Evolutionary conservation across 1,140 invertebrate genomes (phyloP), one percentile per base, ranked within the genome.

Genomic region (Battus philenor): DNA sequence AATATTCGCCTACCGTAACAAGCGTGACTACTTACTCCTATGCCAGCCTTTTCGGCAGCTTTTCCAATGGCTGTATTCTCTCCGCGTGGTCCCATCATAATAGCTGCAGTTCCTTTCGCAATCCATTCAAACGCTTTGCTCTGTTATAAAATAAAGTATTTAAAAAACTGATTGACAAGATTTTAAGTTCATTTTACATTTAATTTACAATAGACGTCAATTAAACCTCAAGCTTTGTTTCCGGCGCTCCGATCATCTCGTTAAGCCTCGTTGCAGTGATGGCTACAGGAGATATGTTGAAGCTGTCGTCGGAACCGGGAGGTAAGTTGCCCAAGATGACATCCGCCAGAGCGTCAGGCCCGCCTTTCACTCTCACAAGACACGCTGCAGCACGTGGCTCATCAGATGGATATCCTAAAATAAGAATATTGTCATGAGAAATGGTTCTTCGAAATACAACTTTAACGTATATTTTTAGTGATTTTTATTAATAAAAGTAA

Each of bases 51-150:
- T 8, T 64, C 47, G 5, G 76, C 76, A 2, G 65, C 54, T 29
- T 84, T 84, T 0, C 80, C 80, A n/a, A 81, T 65, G 1, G 80
- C 80, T 0, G 67, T 59, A 46, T 76, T 78, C 39, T 84, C 75
- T 0, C 77, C 80, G 3, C 80, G 59, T 0, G 80, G 74, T 0
- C 80, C 80, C 65, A 71, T 65, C 60, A 84, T 45, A 4, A 84
- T 73, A 8, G 75, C 74, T 0, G 77, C 80, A 0, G 75, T 75
- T 15, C 69, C 68, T 22, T 76, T 81, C 0, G 57, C 58, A 9
- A 84, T 78, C 80, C 80, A 84, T 30, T 70, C 44, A 43, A 71
- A 81, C 0, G 56, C 67, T 41, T 74, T 78, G 31, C 55, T 79
- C 80, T 84, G 50, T 13, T 58, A 62, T 33, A n/a, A 22, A 44